Conservation (phyloP, 2,113 vertebrate species). For the Ginglymostoma cirratum region DNA sequence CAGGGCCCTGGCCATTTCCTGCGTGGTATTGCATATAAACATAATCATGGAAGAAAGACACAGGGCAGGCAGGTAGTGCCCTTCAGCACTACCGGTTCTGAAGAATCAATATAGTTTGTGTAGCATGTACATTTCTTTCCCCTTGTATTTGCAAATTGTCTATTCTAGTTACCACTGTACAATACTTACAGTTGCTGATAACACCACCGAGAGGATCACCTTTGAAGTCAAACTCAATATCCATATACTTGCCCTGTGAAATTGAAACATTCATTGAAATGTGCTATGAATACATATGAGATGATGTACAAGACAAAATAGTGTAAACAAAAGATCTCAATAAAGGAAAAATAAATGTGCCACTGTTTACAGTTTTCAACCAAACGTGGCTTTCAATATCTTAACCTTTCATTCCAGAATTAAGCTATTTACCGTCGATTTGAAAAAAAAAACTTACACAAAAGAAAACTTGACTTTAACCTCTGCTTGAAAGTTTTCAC, state of each 20-base stretch:
- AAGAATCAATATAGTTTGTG: neutral
- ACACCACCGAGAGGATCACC: conserved; percentile 95
- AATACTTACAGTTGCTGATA: conserved; percentile 97
- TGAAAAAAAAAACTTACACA: neutral
- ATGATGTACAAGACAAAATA: neutral
- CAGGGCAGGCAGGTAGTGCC: neutral
- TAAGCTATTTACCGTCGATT: neutral
- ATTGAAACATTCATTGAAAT: conserved; percentile 39
- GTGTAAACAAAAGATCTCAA: neutral
- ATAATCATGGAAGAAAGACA: neutral
- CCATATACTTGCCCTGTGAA: conserved; percentile 97
- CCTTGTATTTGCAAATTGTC: neutral
- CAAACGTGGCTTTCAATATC: neutral
- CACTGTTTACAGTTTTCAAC: neutral
- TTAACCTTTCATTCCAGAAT: neutral
- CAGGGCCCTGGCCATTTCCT: neutral
- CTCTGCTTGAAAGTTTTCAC: neutral
- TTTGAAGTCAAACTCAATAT: conserved; percentile 98
- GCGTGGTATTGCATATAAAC: neutral
- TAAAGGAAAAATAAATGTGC: neutral
- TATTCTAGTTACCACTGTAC: conserved; percentile 29
- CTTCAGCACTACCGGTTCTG: neutral
- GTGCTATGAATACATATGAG: neutral
- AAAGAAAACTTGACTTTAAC: neutral
- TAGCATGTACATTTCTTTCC: neutral